Conservation (phyloP, 2,888 invertebrate species). For the Tipula confusa region DNA sequence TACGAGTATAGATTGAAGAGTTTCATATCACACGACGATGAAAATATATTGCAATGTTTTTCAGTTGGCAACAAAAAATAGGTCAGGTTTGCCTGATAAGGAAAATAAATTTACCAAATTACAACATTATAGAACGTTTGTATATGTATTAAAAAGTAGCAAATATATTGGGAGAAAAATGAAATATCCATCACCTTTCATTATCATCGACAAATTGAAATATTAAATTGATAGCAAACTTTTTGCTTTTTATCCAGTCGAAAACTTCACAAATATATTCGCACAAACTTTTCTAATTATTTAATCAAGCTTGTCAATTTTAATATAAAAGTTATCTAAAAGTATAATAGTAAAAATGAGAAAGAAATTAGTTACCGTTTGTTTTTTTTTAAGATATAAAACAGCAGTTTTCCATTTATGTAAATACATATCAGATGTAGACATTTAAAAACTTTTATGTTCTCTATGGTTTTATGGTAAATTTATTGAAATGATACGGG, state of each 20-base stretch:
- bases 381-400: not conserved
- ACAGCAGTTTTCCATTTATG: not conserved
- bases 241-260: not conserved
- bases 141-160: not conserved
- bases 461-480: not conserved
- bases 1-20: not conserved
- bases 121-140: not conserved
- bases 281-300: not conserved
- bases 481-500: not conserved
- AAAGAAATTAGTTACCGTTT: not conserved
- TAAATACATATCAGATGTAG: not conserved
- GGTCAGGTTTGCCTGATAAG: not conserved
- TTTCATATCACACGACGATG: not conserved
- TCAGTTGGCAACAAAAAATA: not conserved
- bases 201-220: not conserved
- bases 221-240: not conserved
- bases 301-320: conserved; percentile 3
- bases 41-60: not conserved
- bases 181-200: not conserved
- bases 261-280: not conserved
- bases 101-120: not conserved
- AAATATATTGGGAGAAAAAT: not conserved
- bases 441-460: not conserved
- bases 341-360: not conserved
- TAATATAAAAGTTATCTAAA: not conserved